Evolutionary conservation across 2,113 vertebrate genomes (phyloP), one percentile per base, ranked within the genome.

Genomic region (Coptodon bakossiorum): DNA sequence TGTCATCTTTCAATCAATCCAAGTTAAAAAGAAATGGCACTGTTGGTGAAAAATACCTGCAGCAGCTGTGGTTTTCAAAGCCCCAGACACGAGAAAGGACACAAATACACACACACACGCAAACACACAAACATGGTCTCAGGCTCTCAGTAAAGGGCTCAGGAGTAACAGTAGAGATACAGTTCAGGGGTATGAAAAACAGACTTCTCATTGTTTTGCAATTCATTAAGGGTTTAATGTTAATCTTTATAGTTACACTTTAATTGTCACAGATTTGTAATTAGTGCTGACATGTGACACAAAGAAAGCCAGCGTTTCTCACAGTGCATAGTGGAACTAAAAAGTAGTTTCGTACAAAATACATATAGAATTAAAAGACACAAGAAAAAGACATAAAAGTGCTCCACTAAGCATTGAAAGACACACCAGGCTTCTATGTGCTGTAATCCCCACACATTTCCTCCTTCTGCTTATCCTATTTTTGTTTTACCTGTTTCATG

Each of bases 21-120:
- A 56, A 76, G 82, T 92, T 87, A 40, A 80, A 88, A 85, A 85
- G 87, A 92, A 91, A 89, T 88, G 56, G 24, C 22, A 29, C 27
- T 76, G 59, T 83, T 90, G 85, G 52, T 82, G 61, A 76, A 89
- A 89, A 84, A 81, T 84, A 81, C 31, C 68, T 79, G 31, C 79
- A 86, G 66, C 88, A 80, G 83, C 86, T 81, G 83, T 81, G 85
- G 19, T 83, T 86, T 83, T 91, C 66, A 86, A 57, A 80, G 61
- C 27, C 82, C 9, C 9, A 76, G 68, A 84, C 63, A 90, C 57
- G 14, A 54, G 45, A 59, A 34, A 27, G 87, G 22, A 86, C 79
- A 85, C 36, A 68, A 50, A 22, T 24, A 9, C 54, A 31, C 16
- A 3, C 59, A 80, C 17, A 48, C 40, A 79, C 14, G n/a, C 38